Evolutionary conservation across 2,888 invertebrate genomes (phyloP).

Genomic region (Cartodere bifasciata): DNA sequence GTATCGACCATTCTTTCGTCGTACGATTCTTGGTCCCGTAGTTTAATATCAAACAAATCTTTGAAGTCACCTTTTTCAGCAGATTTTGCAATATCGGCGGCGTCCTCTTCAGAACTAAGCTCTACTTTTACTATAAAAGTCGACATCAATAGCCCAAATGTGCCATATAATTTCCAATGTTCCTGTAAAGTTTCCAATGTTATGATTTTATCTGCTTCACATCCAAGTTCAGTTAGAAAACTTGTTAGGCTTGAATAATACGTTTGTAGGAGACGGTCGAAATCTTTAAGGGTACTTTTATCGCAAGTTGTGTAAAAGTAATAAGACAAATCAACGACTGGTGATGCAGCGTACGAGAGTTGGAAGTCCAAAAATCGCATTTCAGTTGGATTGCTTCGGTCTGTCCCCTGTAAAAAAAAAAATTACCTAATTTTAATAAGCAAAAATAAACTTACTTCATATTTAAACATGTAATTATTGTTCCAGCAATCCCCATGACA

Average conservation of each 20-base stretch:
- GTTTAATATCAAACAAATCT: constrained; percentile 3
- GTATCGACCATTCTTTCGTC: constrained; percentile 5
- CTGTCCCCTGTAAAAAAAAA: constrained; percentile 16
- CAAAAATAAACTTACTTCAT: no score
- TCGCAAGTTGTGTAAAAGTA: constrained; percentile 21
- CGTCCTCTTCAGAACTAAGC: constrained; percentile 6
- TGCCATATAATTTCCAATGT: constrained; percentile 20
- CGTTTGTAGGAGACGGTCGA: constrained; percentile 19
- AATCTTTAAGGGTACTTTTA: constrained; percentile 16
- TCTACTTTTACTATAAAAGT: constrained; percentile 4
- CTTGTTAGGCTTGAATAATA: constrained; percentile 19
- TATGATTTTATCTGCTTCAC: constrained; percentile 15
- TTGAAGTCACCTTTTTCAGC: constrained; percentile 2
- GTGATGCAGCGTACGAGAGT: constrained; percentile 18
- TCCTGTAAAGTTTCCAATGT: constrained; percentile 16
- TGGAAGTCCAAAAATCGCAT: constrained; percentile 24
- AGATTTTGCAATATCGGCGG: constrained; percentile 6
- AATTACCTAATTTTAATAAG: no score
- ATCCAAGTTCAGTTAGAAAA: constrained; percentile 18
- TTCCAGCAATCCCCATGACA: constrained; percentile 9
- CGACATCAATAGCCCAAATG: constrained; percentile 17
- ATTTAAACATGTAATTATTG: constrained; percentile 8
- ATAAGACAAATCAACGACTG: constrained; percentile 22
- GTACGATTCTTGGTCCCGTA: constrained; percentile 6
- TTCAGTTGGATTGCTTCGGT: constrained; percentile 17